Conservation (phyloP, 2,113 vertebrate species). For the Hemiscyllium ocellatum region DNA sequence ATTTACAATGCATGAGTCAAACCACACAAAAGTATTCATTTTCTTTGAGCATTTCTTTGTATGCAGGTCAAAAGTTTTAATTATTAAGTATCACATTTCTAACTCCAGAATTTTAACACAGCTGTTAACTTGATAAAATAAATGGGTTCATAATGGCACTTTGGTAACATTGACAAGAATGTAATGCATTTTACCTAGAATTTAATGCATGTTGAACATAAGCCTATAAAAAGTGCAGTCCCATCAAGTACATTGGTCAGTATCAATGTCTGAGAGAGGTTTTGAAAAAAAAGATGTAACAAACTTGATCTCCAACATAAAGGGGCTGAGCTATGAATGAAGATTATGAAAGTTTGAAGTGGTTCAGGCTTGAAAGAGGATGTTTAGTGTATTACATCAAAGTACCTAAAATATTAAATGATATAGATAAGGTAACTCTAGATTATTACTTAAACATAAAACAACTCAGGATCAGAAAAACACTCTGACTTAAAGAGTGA, state of each 20-base stretch:
- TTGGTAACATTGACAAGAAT: not conserved
- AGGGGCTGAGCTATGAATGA: not conserved
- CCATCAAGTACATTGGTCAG: not conserved
- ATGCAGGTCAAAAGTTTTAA: not conserved
- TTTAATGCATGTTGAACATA: not conserved
- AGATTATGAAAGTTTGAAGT: not conserved
- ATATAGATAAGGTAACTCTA: not conserved
- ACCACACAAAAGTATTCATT: not conserved
- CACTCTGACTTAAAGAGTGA: not conserved
- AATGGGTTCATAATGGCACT: not conserved
- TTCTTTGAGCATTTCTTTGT: not conserved
- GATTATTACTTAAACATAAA: not conserved
- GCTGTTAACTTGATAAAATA: slow-evolving; percentile 11
- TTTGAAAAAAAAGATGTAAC: not conserved
- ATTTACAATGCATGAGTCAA: not conserved
- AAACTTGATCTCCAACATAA: not conserved
- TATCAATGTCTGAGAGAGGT: not conserved
- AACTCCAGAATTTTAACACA: slow-evolving; percentile 5
- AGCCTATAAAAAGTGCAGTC: not conserved
- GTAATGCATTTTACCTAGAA: not conserved
- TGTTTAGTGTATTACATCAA: not conserved
- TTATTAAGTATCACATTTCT: not conserved
- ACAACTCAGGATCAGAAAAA: not conserved
- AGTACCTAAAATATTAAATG: slow-evolving; percentile 14
- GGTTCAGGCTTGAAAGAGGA: not conserved